Base-by-base conservation (phyloP, 2,113 vertebrate genomes). In the Tonatia bakeri region DNA sequence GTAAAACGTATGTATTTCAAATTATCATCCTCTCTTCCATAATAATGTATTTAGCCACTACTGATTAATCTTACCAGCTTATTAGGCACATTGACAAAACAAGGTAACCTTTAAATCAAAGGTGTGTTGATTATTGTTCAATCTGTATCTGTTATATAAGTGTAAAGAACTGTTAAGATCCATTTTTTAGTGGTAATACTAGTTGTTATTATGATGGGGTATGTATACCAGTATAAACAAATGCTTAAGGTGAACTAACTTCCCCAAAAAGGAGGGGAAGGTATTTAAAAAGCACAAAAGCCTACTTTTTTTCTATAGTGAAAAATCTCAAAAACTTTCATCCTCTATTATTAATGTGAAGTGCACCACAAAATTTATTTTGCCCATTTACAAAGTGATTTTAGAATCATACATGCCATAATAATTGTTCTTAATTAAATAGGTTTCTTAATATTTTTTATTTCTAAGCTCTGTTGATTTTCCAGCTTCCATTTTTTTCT, bases 1-100 rank as follows among this genome's bases (percentile, higher is more conserved):
- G 99, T 97, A 99, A 99, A 99, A 99, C 99, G 99, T 99, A 98
- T 0, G 99, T 97, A 7, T 84, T 94, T 93, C 50, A n/a, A 80
- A 64, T 88, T 73, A 52, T 64, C 47, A 2, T 45, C n/a, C 3
- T 20, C 9, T 90, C 2, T 94, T 79, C 69, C 33, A 11, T 67
- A 80, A 14, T 77, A 16, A 64, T 64, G 1, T 59, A 33, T 84
- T 13, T 31, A 87, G 7, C 56, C 54, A 56, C 52, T 87, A 24
- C 15, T 82, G 80, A 22, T 82, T 90, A 43, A 28, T 90, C 13
- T 64, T 64, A 26, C n/a, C 40, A 33, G 1, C 40, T 61, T 81
- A 31, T 11, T 81, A 70, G 40, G 56, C 36, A 83, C 75, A 70
- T 76, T 87, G 45, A 70, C 33, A 92, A 80, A 19, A 64, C 36